These are phyloP conservation scores for Cavia porcellus DNA, from an alignment of 2,113 vertebrate species.

Conservation along the genomic window DNA sequence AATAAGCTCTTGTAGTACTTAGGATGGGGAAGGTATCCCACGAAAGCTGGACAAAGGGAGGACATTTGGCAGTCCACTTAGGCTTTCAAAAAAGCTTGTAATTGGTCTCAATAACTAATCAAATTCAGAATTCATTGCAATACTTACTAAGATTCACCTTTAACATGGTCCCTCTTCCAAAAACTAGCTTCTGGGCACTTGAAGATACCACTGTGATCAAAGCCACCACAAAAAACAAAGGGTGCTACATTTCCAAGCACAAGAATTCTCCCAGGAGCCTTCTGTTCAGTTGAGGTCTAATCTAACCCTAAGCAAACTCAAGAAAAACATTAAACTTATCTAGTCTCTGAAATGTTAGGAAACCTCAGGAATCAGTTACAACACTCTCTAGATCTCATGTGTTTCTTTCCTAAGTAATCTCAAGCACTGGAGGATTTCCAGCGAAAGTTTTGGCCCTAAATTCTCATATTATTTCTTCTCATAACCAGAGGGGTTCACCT, in stretches of 20 bases:
- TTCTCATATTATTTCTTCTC: not conserved
- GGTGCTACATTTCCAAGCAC: not conserved
- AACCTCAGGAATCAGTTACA: not conserved
- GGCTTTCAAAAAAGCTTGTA: conserved; percentile 24
- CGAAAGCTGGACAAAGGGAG: conserved; percentile 22
- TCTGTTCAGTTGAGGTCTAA: conserved; percentile 23
- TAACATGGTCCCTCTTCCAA: conserved; percentile 71
- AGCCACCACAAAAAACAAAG: conserved; percentile 79
- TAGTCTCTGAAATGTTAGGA: not conserved
- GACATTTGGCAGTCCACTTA: not conserved
- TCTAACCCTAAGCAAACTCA: conserved; percentile 14
- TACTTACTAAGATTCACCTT: conserved; percentile 77
- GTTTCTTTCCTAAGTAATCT: conserved; percentile 20
- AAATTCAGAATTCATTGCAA: conserved; percentile 33
- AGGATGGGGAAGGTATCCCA: not conserved
- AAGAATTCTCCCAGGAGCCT: not conserved
- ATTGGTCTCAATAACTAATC: conserved; percentile 17
- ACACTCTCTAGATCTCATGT: not conserved
- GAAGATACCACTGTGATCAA: conserved; percentile 63
- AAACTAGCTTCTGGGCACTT: conserved; percentile 14
- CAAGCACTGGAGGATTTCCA: not conserved
- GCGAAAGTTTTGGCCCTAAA: not conserved
- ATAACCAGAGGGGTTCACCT: not conserved
- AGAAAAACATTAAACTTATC: conserved; percentile 20
- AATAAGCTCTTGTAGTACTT: not conserved